phyloP scores from a whole-genome alignment of 1,140 invertebrate species.

The Drosophila ironensis region DNA sequence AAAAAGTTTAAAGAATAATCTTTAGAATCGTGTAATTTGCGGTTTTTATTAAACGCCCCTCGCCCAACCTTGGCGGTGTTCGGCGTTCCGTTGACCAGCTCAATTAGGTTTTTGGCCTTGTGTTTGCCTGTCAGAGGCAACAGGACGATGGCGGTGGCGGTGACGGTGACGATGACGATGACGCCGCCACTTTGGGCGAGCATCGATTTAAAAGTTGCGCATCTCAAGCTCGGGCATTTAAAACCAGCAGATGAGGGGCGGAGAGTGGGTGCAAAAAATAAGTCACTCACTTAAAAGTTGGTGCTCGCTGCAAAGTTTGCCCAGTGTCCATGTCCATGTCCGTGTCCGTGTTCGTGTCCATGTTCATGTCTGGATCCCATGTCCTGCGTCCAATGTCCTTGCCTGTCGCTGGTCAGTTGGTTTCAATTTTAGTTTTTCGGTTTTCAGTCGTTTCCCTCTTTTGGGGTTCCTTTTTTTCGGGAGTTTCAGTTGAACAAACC shows the following conservation, averaged over 20 bases:
- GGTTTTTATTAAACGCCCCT: conserved; percentile 10
- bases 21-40: too few species aligned
- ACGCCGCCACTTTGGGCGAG: conserved; percentile 49
- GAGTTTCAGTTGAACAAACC: conserved; percentile 21
- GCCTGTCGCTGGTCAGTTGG: conserved; percentile 64
- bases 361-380: conserved; percentile 24
- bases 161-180: conserved; percentile 40
- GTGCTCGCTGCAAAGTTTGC: conserved; percentile 70
- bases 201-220: conserved; percentile 61
- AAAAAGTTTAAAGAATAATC: too few species aligned
- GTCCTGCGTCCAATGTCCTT: conserved; percentile 32
- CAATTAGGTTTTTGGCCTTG: conserved; percentile 54
- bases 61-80: neutral
- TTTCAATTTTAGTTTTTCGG: conserved; percentile 78
- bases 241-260: conserved; percentile 10
- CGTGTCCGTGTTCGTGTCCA: neutral
- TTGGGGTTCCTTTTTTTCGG: conserved; percentile 1
- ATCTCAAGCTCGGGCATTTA: conserved; percentile 5
- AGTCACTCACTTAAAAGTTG: conserved; percentile 80
- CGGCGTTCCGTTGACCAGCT: too few species aligned
- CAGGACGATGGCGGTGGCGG: conserved; percentile 27
- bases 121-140: conserved; percentile 60
- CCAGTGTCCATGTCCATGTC: conserved; percentile 38
- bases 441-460: conserved; percentile 30
- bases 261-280: conserved; percentile 54